Conservation (phyloP, 2,113 vertebrate genomes). For the Dicrurus megarhynchus region DNA sequence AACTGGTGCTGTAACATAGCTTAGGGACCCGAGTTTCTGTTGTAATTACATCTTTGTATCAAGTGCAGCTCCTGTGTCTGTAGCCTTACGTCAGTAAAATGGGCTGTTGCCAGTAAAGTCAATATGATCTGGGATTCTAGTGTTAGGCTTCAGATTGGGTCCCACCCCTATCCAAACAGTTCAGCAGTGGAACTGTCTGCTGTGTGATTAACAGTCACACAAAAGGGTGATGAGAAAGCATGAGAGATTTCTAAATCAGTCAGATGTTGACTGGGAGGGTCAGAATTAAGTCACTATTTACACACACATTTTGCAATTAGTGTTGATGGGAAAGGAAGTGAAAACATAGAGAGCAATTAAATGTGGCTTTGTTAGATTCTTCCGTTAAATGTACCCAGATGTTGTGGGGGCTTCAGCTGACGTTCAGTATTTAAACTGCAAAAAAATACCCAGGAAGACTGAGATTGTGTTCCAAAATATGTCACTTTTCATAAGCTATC, state of each 20-base stretch:
- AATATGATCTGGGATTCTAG: background rate
- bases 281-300: slow-evolving; percentile 34
- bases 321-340: slow-evolving; percentile 47
- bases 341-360: slow-evolving; percentile 35
- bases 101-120: background rate
- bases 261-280: slow-evolving; percentile 5
- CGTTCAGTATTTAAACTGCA: background rate
- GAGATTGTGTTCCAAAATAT: background rate
- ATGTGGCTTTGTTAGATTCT: slow-evolving; percentile 42
- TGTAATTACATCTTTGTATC: background rate
- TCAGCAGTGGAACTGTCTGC: background rate
- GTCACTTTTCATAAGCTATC: background rate
- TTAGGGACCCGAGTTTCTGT: background rate
- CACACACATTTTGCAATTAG: slow-evolving; percentile 25
- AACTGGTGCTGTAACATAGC: background rate
- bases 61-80: background rate
- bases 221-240: background rate
- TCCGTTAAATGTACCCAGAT: slow-evolving; percentile 39
- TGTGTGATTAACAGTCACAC: background rate
- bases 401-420: background rate
- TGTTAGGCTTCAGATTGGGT: background rate
- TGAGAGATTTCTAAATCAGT: background rate
- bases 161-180: background rate
- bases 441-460: background rate
- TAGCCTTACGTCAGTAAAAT: background rate